Base-by-base conservation (phyloP, 2,797 vertebrate genomes). In the Clarias platycephalus region DNA sequence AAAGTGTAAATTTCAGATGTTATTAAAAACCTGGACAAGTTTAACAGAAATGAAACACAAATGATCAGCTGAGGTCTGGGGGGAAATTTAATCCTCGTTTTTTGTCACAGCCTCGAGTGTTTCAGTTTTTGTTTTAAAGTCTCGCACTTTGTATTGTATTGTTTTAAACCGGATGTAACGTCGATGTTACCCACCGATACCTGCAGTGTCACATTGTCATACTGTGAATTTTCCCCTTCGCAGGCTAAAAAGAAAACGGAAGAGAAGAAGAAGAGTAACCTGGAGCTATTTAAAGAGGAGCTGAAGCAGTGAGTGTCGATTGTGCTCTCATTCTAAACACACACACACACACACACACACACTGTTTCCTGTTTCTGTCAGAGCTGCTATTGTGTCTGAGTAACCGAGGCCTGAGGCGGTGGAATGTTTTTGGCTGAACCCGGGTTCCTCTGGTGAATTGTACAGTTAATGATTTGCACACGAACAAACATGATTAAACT, bases 211-310 rank as follows among this genome's bases (percentile, higher is more conserved):
- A 37, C 37, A 37, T 22, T 34, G 6, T 76, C 26, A 58, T 77
- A 22, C 28, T 5, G 74, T 58, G 40, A 34, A n/a, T 9, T 66
- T 71, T 83, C 31, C 53, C 13, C 15, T 24, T 77, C 58, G 53
- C 90, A 96, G 95, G 90, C 89, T 86, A 96, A 96, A 91, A 95
- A 90, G 90, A 95, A 92, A 88, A 53, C 92, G 0, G 95, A 96
- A 5, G 95, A 95, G 82, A 96, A 96, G 91, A 96, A 95, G 91
- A 96, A 96, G 91, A 96, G 95, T 77, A 96, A 96, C 85, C 92
- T 96, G 0, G 95, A 96, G 87, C 92, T 96, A 22, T 96, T 96
- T 84, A 96, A 96, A 92, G 95, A 96, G 86, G 95, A 96, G 82
- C 91, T 96, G 26, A 96, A 96, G 85, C 91, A 95, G 95, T 96